A percentile compares a stretch with the other conserved stretches of the same genome.
Conservation (phyloP, 2,797 vertebrate genomes). For the Acanthornis magna region DNA sequence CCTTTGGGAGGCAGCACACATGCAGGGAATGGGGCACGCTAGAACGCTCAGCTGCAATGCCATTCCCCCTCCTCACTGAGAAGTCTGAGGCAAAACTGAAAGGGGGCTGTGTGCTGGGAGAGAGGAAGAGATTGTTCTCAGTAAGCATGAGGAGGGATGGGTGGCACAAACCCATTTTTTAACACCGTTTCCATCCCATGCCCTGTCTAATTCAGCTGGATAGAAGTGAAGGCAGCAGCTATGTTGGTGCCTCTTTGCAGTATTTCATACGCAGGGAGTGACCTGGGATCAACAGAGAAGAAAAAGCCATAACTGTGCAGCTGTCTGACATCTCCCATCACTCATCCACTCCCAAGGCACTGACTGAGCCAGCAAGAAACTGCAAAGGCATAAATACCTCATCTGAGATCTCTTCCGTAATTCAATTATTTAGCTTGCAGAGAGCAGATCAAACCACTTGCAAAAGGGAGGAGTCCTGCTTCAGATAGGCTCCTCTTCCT, state of each 20-base stretch:
- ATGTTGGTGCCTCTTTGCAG: fast-evolving
- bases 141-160: not conserved
- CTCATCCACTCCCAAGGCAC: not conserved
- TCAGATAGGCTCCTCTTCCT: not conserved
- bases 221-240: not conserved
- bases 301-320: not conserved
- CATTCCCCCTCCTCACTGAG: fast-evolving
- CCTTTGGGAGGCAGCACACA: not conserved
- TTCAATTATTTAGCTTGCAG: not conserved
- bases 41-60: not conserved
- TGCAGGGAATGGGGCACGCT: fast-evolving
- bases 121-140: not conserved
- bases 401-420: not conserved
- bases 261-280: not conserved
- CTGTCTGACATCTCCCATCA: not conserved
- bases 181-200: not conserved
- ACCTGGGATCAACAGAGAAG: not conserved
- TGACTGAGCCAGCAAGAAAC: not conserved
- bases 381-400: not conserved
- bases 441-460: not conserved
- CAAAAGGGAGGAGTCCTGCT: not conserved
- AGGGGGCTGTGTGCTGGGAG: not conserved
- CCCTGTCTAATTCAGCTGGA: not conserved
- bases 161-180: not conserved
- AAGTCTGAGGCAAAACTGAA: not conserved